Base-by-base conservation (phyloP, 1,140 invertebrate species). In the Pseudomyrmex sp. region DNA sequence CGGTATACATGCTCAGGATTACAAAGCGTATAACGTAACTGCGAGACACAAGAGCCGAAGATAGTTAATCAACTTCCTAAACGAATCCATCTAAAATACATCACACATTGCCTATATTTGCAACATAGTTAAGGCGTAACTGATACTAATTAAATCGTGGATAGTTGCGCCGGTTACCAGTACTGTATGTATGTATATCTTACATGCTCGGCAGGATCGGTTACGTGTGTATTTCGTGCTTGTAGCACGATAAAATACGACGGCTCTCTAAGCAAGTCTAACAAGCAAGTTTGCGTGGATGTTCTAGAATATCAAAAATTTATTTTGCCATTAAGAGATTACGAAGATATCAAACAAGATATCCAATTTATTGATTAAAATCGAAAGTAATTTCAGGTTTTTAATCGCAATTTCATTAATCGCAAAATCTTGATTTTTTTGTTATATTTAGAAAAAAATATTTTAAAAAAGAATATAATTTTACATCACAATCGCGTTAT, bases 141-240 rank as follows among this genome's bases (percentile, higher is more conserved):
- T 83, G 89, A 89, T 89, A 90, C 82, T 86, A 90, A 89, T 90
- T 90, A 89, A 88, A 89, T 87, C 73, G 82, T 75, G 75, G 88
- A 87, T 83, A 82, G 70, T 72, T 58, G 73, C 54, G 69, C 15
- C 15, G 13, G 50, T 76, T 70, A 56, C 23, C 35, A 20, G 63
- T 63, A 66, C 62, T 18, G 74, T 74, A 56, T 63, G 74, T 74
- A 56, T 63, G 70, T 89, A 80, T 83, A 85, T 72, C 87, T 90
- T 80, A 85, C 58, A 59, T 65, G 85, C 58, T 13, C 62, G 61
- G 63, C 52, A 75, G 74, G 83, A 83, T 85, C 72, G 66, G 66
- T 61, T 74, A 59, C 18, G 68, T 54, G 4, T 85, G 85, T 85
- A 73, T 83, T 61, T 76, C 54, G 77, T 61, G 62, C 85, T 82